Conservation (phyloP, 2,113 vertebrate species). For the Trogon melanurus region DNA sequence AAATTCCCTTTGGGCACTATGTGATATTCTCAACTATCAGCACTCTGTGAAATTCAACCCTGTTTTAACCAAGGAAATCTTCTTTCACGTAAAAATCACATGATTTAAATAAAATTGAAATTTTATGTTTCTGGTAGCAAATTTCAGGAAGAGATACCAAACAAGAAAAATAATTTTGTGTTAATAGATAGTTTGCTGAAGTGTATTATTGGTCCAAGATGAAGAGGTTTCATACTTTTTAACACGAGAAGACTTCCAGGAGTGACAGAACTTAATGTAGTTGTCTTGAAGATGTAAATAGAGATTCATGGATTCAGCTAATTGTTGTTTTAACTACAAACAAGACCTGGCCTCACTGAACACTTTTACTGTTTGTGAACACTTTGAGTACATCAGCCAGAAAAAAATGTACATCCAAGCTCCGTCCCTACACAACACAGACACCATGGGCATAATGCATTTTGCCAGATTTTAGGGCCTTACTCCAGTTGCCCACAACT, state of each 20-base stretch:
- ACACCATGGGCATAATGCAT: accelerated
- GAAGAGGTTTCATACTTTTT: background rate
- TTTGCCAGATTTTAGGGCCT: background rate
- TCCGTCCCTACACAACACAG: background rate
- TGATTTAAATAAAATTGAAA: background rate
- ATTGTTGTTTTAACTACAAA: background rate
- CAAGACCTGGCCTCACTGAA: background rate
- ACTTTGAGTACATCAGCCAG: background rate
- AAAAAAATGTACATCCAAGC: background rate
- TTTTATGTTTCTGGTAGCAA: background rate
- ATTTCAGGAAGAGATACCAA: background rate
- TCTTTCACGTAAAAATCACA: background rate
- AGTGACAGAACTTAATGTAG: background rate
- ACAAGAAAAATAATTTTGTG: background rate
- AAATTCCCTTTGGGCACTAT: background rate
- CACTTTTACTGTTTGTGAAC: background rate
- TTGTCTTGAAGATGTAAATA: background rate
- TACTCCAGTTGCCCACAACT: background rate
- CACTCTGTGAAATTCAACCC: background rate
- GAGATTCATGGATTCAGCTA: background rate
- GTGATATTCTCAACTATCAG: background rate
- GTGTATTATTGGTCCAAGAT: accelerated
- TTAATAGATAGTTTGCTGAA: background rate
- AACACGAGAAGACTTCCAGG: background rate
- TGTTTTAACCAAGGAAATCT: background rate